phyloP scores from a whole-genome alignment of 2,888 invertebrate genomes.

The Uloborus plumipes region DNA sequence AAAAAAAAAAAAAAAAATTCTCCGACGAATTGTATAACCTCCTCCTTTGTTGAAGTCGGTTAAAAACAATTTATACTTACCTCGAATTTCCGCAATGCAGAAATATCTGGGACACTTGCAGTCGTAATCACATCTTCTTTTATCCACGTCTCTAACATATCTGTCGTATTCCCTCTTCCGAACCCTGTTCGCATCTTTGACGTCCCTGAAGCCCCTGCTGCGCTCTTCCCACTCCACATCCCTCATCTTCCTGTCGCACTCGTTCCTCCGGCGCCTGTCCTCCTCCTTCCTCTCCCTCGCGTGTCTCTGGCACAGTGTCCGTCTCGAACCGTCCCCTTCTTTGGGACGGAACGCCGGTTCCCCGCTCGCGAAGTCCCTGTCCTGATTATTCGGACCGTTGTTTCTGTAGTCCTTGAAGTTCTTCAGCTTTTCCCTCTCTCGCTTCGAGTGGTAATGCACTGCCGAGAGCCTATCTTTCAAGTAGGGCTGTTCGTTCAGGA shows the following conservation, averaged over 20 bases:
- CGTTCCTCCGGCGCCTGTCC: background rate
- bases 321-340: no score
- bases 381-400: no score
- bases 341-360: no score
- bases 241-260: background rate
- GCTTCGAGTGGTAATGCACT: slow-evolving; percentile 6
- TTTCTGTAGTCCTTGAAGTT: background rate
- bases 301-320: no score
- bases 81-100: background rate
- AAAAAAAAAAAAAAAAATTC: no score
- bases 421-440: background rate
- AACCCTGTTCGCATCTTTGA: background rate
- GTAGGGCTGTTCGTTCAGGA: slow-evolving; percentile 19
- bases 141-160: background rate
- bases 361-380: no score
- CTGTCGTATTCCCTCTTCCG: background rate
- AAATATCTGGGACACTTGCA: background rate
- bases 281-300: no score
- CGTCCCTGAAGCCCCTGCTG: background rate
- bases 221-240: background rate
- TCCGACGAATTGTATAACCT: no score
- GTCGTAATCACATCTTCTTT: background rate
- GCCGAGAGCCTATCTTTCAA: slow-evolving; percentile 28
- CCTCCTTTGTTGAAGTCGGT: no score
- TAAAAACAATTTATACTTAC: no score